Conservation (phyloP, 2,797 vertebrate species). For the Aeoliscus strigatus region DNA sequence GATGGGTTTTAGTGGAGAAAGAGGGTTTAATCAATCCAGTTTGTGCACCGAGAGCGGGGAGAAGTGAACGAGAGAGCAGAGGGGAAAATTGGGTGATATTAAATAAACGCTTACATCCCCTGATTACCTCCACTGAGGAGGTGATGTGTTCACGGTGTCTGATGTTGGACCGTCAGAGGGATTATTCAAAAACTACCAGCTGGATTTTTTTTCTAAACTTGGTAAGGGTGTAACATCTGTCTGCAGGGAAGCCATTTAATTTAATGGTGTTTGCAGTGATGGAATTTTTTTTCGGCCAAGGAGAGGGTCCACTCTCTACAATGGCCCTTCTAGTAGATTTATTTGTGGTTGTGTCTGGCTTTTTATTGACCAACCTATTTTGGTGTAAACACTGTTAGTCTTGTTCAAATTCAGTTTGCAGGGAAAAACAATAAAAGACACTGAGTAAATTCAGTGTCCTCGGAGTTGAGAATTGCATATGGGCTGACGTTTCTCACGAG, state of each 20-base stretch:
- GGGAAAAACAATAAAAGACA: conserved; percentile 19
- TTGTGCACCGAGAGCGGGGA: conserved; percentile 33
- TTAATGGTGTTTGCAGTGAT: no score
- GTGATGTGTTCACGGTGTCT: no score
- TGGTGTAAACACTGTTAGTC: conserved; percentile 29
- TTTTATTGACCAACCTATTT: conserved; percentile 39
- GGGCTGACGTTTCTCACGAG: conserved; percentile 14
- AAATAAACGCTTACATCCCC: conserved; percentile 50
- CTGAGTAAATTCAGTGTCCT: conserved; percentile 1
- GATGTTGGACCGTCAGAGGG: no score
- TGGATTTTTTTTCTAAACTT: no score
- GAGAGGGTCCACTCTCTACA: no score
- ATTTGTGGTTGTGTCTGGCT: conserved; percentile 44
- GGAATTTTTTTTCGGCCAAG: no score
- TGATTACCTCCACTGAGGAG: conserved; percentile 17
- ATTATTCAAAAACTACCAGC: no score
- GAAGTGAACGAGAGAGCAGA: conserved; percentile 12
- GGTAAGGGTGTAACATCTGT: no score
- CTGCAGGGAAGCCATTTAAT: no score
- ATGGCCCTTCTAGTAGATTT: conserved; percentile 29
- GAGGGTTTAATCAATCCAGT: conserved; percentile 53
- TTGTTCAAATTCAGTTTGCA: conserved; percentile 21
- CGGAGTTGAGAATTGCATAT: conserved; percentile 19
- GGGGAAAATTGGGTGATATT: conserved; percentile 23
- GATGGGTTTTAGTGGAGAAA: conserved; percentile 40